Percentiles rank a stretch among this genome's conserved stretches.
phyloP scores from a whole-genome alignment of 2,797 vertebrate genomes.

The Rhincodon typus region DNA sequence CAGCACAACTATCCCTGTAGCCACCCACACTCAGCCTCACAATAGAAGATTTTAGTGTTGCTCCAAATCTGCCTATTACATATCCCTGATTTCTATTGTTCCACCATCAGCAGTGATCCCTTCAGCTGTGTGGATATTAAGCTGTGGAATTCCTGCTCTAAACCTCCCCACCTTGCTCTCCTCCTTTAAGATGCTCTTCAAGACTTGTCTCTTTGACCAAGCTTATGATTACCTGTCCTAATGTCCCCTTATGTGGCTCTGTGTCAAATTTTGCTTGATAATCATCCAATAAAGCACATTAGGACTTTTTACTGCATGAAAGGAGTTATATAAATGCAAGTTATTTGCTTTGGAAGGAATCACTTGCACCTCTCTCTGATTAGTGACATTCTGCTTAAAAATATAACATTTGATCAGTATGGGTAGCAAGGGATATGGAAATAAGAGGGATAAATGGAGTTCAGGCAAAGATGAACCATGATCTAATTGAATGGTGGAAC shows the following conservation, averaged over 20 bases:
- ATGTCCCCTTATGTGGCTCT: background rate
- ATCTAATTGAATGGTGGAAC: background rate
- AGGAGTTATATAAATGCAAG: background rate
- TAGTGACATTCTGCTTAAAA: background rate
- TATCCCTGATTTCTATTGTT: background rate
- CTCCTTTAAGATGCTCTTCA: background rate
- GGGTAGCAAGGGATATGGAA: background rate
- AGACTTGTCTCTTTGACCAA: background rate
- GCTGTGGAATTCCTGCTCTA: background rate
- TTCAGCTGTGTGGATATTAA: background rate
- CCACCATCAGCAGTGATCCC: background rate
- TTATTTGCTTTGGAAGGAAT: background rate
- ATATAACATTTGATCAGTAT: background rate
- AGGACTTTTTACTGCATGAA: background rate
- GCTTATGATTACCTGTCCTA: background rate
- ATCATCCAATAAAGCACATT: background rate
- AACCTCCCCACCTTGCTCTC: background rate
- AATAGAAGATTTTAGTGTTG: background rate
- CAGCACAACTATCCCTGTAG: background rate
- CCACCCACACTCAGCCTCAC: background rate
- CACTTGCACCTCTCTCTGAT: background rate
- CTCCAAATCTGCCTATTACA: background rate
- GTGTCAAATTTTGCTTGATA: background rate
- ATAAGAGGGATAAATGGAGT: background rate
- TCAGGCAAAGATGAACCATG: background rate